Conservation (phyloP, 2,113 vertebrate genomes). For the Eptesicus fuscus region DNA sequence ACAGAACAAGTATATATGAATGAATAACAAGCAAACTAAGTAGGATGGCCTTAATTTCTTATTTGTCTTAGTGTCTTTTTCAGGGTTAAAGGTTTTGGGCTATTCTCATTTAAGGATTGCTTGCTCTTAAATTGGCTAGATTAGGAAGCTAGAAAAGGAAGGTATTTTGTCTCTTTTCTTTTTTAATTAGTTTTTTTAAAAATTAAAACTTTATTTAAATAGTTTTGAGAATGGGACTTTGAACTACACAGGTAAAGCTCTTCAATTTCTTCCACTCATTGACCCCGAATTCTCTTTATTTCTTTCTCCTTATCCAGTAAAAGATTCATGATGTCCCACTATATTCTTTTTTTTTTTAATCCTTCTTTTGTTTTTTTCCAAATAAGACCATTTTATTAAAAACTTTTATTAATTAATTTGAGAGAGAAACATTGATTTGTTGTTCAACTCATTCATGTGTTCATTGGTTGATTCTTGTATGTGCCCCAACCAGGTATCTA, state of each 20-base stretch:
- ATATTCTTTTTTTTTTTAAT: background rate
- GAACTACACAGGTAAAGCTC: background rate
- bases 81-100: background rate
- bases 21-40: background rate
- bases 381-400: background rate
- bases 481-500: background rate
- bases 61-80: conserved; percentile 18
- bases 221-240: conserved; percentile 13
- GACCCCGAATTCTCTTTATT: background rate
- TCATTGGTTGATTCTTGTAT: background rate
- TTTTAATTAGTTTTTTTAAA: background rate
- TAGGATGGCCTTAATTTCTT: background rate
- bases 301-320: background rate
- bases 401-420: background rate
- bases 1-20: background rate
- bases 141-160: conserved; percentile 8
- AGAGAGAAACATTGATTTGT: background rate
- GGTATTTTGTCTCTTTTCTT: background rate
- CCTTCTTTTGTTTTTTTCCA: background rate
- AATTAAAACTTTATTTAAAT: conserved; percentile 32
- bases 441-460: background rate
- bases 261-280: background rate
- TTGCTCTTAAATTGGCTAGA: background rate
- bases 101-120: background rate
- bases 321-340: background rate